Conservation (phyloP, 2,888 invertebrate genomes). For the Abrostola tripartita region DNA sequence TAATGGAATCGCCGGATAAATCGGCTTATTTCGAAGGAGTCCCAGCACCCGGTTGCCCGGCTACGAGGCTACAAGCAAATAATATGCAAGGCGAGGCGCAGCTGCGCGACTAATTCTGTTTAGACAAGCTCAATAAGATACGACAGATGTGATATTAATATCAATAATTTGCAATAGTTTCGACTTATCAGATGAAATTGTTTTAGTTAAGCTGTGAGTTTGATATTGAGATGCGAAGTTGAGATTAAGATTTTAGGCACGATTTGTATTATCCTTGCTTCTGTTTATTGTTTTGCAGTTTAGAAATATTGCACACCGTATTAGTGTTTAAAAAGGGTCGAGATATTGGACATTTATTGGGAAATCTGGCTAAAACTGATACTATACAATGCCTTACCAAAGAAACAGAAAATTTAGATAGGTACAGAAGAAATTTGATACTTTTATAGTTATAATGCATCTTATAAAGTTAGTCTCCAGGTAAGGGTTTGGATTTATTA, state of each 20-base stretch:
- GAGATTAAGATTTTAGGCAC: background rate
- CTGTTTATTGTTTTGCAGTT: background rate
- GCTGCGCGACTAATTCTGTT: constrained; percentile 68
- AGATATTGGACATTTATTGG: no score
- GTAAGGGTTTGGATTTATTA: no score
- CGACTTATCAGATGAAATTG: constrained; percentile 16
- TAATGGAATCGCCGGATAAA: constrained; percentile 49
- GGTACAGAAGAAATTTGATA: no score
- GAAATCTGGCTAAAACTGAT: no score
- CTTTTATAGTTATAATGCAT: no score
- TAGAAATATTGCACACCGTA: no score
- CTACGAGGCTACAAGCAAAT: constrained; percentile 61
- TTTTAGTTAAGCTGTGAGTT: constrained; percentile 17
- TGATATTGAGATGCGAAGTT: background rate
- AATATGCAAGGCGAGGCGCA: constrained; percentile 60
- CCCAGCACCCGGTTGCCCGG: constrained; percentile 52
- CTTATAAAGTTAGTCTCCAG: no score
- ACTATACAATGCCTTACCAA: no score
- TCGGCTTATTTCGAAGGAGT: constrained; percentile 62
- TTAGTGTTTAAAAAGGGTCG: no score
- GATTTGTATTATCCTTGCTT: background rate
- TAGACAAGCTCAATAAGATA: constrained; percentile 59
- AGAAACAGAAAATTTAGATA: no score
- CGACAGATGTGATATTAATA: constrained; percentile 50
- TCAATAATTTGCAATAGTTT: constrained; percentile 35